Base-by-base conservation (phyloP, 2,888 invertebrate genomes). In the Tenthredo livida region DNA sequence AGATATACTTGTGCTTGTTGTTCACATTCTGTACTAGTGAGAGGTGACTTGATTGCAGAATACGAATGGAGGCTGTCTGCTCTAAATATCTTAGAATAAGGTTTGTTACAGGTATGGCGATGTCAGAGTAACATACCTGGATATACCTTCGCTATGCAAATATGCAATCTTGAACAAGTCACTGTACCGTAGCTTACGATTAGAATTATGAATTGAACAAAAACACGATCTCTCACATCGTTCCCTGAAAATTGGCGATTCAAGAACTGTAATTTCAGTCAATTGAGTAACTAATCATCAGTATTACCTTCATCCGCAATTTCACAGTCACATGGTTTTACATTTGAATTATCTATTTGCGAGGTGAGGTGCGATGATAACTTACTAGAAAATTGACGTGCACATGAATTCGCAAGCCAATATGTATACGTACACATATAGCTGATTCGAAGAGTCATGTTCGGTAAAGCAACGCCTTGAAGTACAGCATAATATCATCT, bases 61-160 rank as follows among this genome's bases (percentile, higher is more conserved):
- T 80, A 10, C 40, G 80, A 80, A 40, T 40, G 58, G 21, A 61
- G 40, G 37, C 61, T 61, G 25, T 61, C 40, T 80, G 80, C 40
- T 80, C 80, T 80, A 80, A 61, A 80, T 80, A 58, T 58, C 61
- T 37, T 21, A 37, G 61, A 15, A 80, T 15, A 29, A 80, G 12
- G 17, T 80, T 77, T n/a, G 77, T n/a, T 50, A 29, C 47, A 33
- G 33, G n/a, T 54, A 29, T 77, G 54, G 43, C 43, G 54, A 29
- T 33, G 17, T 33, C 33, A n/a, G 43, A 43, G 77, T 50, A 4
- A 54, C n/a, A 33, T 54, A 15, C 7, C 15, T 75, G 10, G 12
- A 29, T 43, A 75, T 10, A 50, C 29, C 47, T n/a, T 50, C 37
- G 9, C 5, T 73, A 61, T 61, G 61, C 54, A n/a, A 7, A 1